These are phyloP conservation scores for Homarus gammarus DNA, from an alignment of 2,888 invertebrate genomes.

Conservation along the genomic window DNA sequence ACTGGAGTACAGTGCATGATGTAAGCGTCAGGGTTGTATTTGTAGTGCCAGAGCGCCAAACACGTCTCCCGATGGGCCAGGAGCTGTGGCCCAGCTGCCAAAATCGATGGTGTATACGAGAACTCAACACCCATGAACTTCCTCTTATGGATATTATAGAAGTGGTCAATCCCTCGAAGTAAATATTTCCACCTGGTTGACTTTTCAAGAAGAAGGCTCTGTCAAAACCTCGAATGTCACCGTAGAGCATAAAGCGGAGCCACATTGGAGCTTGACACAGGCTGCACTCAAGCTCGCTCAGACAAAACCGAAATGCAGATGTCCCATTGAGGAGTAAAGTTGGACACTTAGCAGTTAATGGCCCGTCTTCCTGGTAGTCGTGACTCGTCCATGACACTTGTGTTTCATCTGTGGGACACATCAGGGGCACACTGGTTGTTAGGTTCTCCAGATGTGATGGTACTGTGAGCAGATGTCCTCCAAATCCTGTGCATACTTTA, in stretches of 20 bases:
- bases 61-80: neutral
- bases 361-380: neutral
- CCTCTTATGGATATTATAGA: neutral
- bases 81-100: neutral
- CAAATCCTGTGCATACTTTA: neutral
- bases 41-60: neutral
- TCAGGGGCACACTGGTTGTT: neutral
- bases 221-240: neutral
- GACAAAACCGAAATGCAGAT: neutral
- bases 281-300: neutral
- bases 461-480: neutral
- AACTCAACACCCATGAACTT: neutral
- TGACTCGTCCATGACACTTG: neutral
- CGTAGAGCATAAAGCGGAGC: neutral
- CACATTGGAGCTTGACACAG: neutral
- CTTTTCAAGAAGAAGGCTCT: neutral
- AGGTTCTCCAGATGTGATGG: neutral
- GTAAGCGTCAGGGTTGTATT: neutral
- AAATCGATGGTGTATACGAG: neutral
- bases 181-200: neutral
- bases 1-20: neutral
- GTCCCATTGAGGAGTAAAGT: neutral
- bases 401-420: neutral
- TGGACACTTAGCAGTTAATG: neutral
- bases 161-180: slow-evolving; percentile 6